Percentiles rank a stretch among this genome's conserved stretches.
These are phyloP conservation scores for Sylvilagus bachmani DNA, from an alignment of 2,113 vertebrate species.

Conservation along the genomic window DNA sequence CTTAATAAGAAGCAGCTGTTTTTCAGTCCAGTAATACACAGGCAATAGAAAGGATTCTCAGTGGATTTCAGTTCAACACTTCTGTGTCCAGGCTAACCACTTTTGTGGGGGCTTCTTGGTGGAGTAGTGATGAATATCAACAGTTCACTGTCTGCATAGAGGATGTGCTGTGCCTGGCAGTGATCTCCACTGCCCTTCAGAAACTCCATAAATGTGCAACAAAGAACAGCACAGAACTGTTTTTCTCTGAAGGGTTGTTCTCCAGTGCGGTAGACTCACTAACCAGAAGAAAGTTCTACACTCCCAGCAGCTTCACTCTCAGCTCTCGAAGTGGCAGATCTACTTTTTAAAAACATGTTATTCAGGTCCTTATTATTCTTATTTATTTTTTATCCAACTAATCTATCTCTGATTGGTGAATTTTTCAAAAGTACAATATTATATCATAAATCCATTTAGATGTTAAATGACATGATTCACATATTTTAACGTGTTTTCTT, in stretches of 20 bases:
- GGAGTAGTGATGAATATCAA: slow-evolving; percentile 93
- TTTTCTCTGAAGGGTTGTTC: slow-evolving; percentile 83
- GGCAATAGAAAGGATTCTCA: slow-evolving; percentile 95
- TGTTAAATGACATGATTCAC: neutral
- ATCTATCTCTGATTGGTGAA: neutral
- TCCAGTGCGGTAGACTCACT: too few species aligned
- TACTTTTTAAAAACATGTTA: neutral
- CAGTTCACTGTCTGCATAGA: slow-evolving; percentile 99
- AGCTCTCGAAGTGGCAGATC: neutral
- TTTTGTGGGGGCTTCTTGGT: slow-evolving; percentile 94
- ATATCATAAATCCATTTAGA: neutral
- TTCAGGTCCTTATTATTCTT: slow-evolving; percentile 7
- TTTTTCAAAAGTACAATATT: neutral
- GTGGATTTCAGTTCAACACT: slow-evolving; percentile 90
- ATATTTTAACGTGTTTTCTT: slow-evolving; percentile 2
- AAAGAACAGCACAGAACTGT: slow-evolving; percentile 99
- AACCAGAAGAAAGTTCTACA: too few species aligned
- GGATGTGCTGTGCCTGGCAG: slow-evolving; percentile 99
- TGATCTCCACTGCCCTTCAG: slow-evolving; percentile 99
- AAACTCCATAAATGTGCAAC: slow-evolving; percentile 99
- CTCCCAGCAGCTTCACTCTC: too few species aligned
- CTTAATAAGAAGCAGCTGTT: slow-evolving; percentile 94
- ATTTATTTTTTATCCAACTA: neutral
- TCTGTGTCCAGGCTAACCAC: slow-evolving; percentile 90
- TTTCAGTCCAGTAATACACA: slow-evolving; percentile 96